A percentile compares a stretch with the other conserved stretches of the same genome.
phyloP scores from a whole-genome alignment of 2,888 invertebrate genomes.

The Ischnura elegans region DNA sequence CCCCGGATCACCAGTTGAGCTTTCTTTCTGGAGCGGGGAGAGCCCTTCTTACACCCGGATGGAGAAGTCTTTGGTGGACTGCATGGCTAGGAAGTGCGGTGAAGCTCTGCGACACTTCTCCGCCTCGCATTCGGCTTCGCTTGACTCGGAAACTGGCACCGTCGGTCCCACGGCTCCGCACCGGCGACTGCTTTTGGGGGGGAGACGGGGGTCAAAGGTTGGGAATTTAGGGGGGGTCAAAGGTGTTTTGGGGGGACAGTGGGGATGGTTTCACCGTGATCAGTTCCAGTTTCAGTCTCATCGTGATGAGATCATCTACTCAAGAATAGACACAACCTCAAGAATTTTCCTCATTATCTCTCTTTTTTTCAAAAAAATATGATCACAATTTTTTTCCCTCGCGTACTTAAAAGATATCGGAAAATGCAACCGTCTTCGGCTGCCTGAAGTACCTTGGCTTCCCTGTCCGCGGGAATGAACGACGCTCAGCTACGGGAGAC shows the following conservation, averaged over 20 bases:
- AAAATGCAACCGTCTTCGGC: conserved; percentile 32
- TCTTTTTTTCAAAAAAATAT: background rate
- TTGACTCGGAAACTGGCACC: background rate
- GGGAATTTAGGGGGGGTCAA: too few relatives aligned
- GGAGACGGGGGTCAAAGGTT: background rate
- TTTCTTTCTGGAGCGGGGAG: too few relatives aligned
- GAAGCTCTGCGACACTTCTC: conserved; percentile 33
- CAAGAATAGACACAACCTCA: background rate
- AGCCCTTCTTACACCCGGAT: conserved; percentile 43
- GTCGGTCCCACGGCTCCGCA: conserved; percentile 19
- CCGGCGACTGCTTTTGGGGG: background rate
- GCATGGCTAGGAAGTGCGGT: conserved; percentile 32
- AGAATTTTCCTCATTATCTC: too few relatives aligned
- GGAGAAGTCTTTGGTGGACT: conserved; percentile 53
- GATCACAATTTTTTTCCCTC: background rate
- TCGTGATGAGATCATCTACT: background rate
- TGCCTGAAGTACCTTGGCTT: conserved; percentile 56
- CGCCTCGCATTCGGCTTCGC: conserved; percentile 42
- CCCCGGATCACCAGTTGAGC: too few relatives aligned
- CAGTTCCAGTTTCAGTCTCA: background rate
- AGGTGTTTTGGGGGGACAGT: too few relatives aligned
- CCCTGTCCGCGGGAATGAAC: conserved; percentile 68
- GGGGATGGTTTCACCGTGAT: background rate
- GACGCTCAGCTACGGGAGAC: conserved; percentile 78
- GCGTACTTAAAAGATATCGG: conserved; percentile 41